These are phyloP conservation scores for Malurus elegans DNA, from an alignment of 2,113 vertebrate genomes.

Conservation along the genomic window DNA sequence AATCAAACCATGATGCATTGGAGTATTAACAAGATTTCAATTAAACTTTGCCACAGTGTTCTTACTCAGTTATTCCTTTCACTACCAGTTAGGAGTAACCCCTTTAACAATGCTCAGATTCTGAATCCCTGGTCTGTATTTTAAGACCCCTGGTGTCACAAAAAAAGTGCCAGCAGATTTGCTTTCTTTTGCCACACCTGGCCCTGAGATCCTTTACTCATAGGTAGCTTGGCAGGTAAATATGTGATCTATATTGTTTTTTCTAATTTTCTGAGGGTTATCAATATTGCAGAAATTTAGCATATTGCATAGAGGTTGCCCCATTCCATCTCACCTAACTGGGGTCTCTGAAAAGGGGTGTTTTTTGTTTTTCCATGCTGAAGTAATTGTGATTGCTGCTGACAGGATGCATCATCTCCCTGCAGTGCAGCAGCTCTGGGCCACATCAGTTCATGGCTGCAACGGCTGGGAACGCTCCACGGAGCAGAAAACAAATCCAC, in stretches of 20 bases:
- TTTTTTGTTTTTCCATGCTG: background rate
- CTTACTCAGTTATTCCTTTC: background rate
- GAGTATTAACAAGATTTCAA: slow-evolving; percentile 50
- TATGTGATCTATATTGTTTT: background rate
- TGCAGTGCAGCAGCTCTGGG: background rate
- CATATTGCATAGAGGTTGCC: background rate
- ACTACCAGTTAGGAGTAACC: background rate
- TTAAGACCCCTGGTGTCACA: background rate
- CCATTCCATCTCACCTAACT: background rate
- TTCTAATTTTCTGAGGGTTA: background rate
- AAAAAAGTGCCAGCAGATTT: background rate
- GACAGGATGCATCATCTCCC: background rate
- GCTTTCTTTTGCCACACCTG: background rate
- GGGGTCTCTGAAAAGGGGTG: background rate
- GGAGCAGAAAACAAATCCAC: background rate
- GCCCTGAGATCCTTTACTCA: background rate
- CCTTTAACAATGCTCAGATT: rapidly evolving
- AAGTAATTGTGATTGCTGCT: background rate
- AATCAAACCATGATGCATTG: background rate
- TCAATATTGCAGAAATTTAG: background rate
- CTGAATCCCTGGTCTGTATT: background rate
- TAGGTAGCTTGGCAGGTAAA: background rate
- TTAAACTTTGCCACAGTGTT: slow-evolving; percentile 8
- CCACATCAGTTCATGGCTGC: background rate
- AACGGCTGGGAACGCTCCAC: background rate